Base-by-base conservation (phyloP, 1,140 invertebrate species). In the Drosophila oshimai region DNA sequence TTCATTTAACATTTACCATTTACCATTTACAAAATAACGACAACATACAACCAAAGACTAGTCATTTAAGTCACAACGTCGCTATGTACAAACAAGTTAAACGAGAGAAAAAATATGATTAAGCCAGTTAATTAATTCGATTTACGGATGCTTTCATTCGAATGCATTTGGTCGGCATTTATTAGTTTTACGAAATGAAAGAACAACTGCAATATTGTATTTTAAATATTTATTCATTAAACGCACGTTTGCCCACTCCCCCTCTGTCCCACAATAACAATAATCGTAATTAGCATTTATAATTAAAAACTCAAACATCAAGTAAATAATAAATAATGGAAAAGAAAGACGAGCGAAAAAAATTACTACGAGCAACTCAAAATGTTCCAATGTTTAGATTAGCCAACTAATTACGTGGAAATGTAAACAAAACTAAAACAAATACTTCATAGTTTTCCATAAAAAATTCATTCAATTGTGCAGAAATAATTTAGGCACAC, bases 181-280 rank as follows among this genome's bases (percentile, higher is more conserved):
- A 54, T 74, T 79, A 74, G 75, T 64, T 79, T 69, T 62, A 58
- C 37, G 15, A 57, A 29, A 65, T 73, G 58, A 61, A 73, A 62
- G 49, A 44, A 53, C 57, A 83, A 78, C 80, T 86, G 80, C 80
- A 86, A 86, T 86, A 86, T 67, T 86, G 80, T 86, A 86, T 86
- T 86, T 86, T 87, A 86, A 86, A 86, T 86, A 86, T 86, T 86
- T 86, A 86, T 86, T 87, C 75, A 87, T 87, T 49, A 86, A 86
- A 70, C 29, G 67, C 67, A 69, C 65, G 26, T 71, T 55, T 65
- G 13, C 10, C 37, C 18, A 39, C 29, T 26, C 24, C 10, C 37
- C 28, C 18, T 20, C 37, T 73, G 37, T 45, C 69, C 50, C 54
- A 50, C 37, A 64, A 71, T 62, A 64, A 79, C 50, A 72, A 64